These are phyloP conservation scores for Zeuzera pyrina DNA, from an alignment of 2,888 invertebrate genomes.

Conservation along the genomic window DNA sequence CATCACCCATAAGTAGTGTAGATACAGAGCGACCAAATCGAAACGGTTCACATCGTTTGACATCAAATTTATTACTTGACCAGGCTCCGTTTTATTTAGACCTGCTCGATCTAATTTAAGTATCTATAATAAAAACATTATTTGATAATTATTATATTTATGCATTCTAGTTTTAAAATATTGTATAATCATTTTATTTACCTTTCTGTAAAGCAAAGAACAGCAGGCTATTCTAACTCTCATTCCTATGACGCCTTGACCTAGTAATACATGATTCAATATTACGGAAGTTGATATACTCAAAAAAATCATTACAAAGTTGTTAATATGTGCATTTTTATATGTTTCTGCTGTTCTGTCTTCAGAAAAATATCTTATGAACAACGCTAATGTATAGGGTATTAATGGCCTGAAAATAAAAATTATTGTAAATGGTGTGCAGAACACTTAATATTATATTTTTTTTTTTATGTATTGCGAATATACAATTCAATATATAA, in stretches of 20 bases:
- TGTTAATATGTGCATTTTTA: constrained; percentile 77
- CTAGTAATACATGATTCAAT: constrained; percentile 75
- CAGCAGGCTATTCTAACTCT: constrained; percentile 83
- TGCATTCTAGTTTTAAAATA: not conserved
- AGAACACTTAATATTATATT: no score
- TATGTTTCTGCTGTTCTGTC: constrained; percentile 56
- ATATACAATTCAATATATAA: no score
- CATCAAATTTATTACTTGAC: constrained; percentile 87
- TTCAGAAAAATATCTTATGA: constrained; percentile 76
- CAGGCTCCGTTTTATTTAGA: constrained; percentile 76
- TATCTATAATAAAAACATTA: constrained; percentile 37
- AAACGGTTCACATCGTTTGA: constrained; percentile 90
- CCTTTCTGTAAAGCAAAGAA: constrained; percentile 88
- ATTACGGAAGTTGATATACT: constrained; percentile 73
- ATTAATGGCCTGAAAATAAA: constrained; percentile 72
- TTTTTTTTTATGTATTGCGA: no score
- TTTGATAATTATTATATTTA: not conserved
- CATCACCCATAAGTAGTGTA: constrained; percentile 87
- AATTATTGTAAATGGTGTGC: no score
- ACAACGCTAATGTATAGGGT: constrained; percentile 74
- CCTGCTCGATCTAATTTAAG: constrained; percentile 70
- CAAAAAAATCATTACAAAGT: constrained; percentile 73
- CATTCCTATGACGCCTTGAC: constrained; percentile 81
- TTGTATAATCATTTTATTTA: constrained; percentile 29
- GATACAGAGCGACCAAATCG: constrained; percentile 78